A percentile compares a stretch with the other conserved stretches of the same genome.
These are phyloP conservation scores for Brevimyrus niger DNA, from an alignment of 2,113 vertebrate species.

Conservation along the genomic window DNA sequence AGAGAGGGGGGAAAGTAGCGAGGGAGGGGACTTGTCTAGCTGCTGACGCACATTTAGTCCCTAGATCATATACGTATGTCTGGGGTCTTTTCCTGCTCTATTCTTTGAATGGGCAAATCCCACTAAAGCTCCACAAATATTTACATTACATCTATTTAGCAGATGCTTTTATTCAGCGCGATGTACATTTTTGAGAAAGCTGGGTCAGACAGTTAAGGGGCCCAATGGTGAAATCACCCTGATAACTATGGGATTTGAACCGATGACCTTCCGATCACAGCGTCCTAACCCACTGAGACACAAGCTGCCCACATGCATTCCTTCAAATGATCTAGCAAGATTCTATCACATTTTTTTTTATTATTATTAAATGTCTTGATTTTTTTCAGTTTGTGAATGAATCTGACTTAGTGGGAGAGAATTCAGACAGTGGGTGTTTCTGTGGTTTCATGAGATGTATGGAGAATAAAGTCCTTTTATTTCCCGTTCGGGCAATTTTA, in stretches of 20 bases:
- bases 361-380: background rate
- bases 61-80: background rate
- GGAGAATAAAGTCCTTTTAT: background rate
- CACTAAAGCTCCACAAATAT: background rate
- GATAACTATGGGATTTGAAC: background rate
- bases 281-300: background rate
- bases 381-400: conserved; percentile 2
- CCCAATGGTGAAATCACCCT: background rate
- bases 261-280: background rate
- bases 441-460: background rate
- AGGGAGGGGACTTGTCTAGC: background rate
- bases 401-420: background rate
- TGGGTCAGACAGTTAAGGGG: background rate
- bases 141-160: background rate
- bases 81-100: background rate
- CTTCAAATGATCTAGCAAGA: background rate
- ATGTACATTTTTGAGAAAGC: background rate
- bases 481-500: background rate
- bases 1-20: background rate
- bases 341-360: background rate
- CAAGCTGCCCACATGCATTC: background rate
- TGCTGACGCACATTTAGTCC: background rate
- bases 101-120: background rate
- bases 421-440: background rate
- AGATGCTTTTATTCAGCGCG: background rate